Base-by-base conservation (phyloP, 2,113 vertebrate genomes). In the Isichthys henryi region DNA sequence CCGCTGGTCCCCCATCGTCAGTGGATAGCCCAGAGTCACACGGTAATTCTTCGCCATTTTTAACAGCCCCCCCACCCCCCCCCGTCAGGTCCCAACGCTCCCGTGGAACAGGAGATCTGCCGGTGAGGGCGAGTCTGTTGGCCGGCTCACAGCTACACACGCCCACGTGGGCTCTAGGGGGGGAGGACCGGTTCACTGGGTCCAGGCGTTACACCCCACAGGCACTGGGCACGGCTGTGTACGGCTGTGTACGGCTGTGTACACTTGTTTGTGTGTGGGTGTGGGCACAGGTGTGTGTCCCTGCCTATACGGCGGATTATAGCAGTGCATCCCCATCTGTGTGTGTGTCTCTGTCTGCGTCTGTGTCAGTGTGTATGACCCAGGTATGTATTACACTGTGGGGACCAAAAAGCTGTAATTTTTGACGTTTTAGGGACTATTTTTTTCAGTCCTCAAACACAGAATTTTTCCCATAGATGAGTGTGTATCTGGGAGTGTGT, bases 1-100 rank as follows among this genome's bases (percentile, higher is more conserved):
- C 88, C 93, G 93, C 88, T 91, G 94, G 58, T 90, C 91, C 46
- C 90, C 88, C 23, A 94, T 89, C 43, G 90, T 91, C 88, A 52
- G 89, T 46, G 90, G n/a, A 15, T 93, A 90, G 89, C 92, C 89
- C 74, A 39, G 87, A 89, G 89, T 84, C 74, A 91, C 87, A 49
- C 53, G 91, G n/a, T 52, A 58, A 15, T 88, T 91, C 90, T 93
- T 91, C 21, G 91, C 90, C 62, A 92, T 91, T 90, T 92, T 94
- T 89, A 93, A 89, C 43, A 27, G 35, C 11, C 70, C 27, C 52
- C 31, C 21, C 19, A 17, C 17, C 50, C 27, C 70, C 70, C 52
- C 17, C 21, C 0, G 9, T 5, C 52, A 87, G 31, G 5, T 58
- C 31, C 49, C 85, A 1, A 13, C 53, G 3, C 52, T 88, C 53